Percentiles rank a stretch among this genome's conserved stretches.
Evolutionary conservation across 2,797 vertebrate genomes (phyloP).

Genomic region (Vireo griseus): DNA sequence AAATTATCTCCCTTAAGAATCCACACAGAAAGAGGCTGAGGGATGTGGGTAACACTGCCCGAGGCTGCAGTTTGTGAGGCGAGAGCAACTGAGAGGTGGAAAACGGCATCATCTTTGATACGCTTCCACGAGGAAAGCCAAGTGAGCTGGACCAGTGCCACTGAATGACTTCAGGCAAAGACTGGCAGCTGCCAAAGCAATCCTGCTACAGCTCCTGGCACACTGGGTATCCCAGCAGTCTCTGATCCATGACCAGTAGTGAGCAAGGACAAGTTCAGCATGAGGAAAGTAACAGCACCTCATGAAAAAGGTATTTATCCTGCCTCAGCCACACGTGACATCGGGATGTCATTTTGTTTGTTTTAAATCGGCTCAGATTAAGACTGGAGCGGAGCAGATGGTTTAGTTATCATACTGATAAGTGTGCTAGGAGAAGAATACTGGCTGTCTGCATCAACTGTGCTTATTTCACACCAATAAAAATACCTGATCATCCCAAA

Average conservation of each 20-base stretch:
- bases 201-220: background rate
- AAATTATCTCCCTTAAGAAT: conserved; percentile 31
- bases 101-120: conserved; percentile 4
- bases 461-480: background rate
- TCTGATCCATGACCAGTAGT: background rate
- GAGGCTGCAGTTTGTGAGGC: background rate
- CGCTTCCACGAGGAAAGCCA: background rate
- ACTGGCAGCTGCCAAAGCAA: background rate
- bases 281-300: background rate
- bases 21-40: background rate
- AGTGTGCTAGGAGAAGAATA: background rate
- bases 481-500: background rate
- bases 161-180: conserved; percentile 12
- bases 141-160: conserved; percentile 9
- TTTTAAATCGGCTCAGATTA: background rate
- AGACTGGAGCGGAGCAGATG: background rate
- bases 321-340: background rate
- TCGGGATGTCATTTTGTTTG: background rate
- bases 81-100: background rate
- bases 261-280: background rate
- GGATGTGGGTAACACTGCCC: background rate
- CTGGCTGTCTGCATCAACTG: background rate
- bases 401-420: background rate
- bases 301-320: background rate
- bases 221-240: background rate